phyloP scores from a whole-genome alignment of 2,888 invertebrate species.

The Xestia c-nigrum region DNA sequence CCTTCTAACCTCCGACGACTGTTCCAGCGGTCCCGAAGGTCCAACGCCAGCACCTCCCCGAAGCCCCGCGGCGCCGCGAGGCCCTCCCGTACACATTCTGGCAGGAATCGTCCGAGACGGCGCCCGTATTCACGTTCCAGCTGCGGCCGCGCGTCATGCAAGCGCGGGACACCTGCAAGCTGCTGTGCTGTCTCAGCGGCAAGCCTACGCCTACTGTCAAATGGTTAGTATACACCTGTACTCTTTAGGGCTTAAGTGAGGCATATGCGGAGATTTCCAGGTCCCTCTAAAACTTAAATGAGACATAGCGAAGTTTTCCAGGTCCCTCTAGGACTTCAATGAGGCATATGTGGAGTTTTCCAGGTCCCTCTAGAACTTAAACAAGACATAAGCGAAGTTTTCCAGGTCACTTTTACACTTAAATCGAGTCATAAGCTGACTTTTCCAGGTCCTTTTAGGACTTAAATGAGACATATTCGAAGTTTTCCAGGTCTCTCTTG shows the following conservation, averaged over 20 bases:
- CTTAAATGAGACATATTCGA: neutral
- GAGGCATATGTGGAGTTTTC: neutral
- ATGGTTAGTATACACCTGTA: slow-evolving; percentile 89
- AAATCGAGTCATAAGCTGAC: neutral
- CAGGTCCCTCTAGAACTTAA: neutral
- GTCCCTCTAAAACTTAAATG: neutral
- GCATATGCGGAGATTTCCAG: neutral
- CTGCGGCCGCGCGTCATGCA: slow-evolving; percentile 99
- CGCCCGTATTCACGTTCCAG: slow-evolving; percentile 99
- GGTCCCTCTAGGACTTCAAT: neutral
- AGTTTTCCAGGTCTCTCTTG: neutral
- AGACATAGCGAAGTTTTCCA: neutral
- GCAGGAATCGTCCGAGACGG: slow-evolving; percentile 98
- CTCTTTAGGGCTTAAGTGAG: neutral
- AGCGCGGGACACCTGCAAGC: slow-evolving; percentile 98
- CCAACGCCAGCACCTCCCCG: slow-evolving; percentile 93
- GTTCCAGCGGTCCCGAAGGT: slow-evolving; percentile 93
- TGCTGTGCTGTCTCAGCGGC: slow-evolving; percentile 98
- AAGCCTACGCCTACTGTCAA: slow-evolving; percentile 98
- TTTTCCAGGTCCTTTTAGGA: neutral
- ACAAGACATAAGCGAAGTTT: neutral
- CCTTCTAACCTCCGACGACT: neutral
- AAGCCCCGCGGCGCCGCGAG: slow-evolving; percentile 94
- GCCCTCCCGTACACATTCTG: slow-evolving; percentile 96
- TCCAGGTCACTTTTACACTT: neutral